Base-by-base conservation (phyloP, 1,140 invertebrate species). In the Lordiphosa collinella region DNA sequence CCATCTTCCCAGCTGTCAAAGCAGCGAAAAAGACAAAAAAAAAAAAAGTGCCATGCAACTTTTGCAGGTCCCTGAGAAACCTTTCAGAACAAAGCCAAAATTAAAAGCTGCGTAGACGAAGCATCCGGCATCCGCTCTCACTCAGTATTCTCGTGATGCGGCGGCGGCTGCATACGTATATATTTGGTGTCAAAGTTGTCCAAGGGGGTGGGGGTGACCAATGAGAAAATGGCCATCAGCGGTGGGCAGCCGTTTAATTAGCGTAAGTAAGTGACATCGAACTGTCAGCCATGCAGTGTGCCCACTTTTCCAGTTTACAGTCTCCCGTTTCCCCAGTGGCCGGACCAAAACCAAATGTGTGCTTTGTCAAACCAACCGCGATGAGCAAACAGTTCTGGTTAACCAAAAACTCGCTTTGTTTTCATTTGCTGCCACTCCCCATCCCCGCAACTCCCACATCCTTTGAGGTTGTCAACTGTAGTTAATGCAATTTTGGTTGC, bases 201-300 rank as follows among this genome's bases (percentile, higher is more conserved):
- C 63, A 63, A 59, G 61, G 22, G 22, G 22, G 22, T 0, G 22
- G 32, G 41, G 53, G 41, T 44, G 22, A 44, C 41, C 41, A 44
- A 13, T 11, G 41, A 25, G 41, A 44, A 44, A 44, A 44, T 44
- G 41, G 41, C 41, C 29, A 44, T 44, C 41, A 44, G 31, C 64
- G 48, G 37, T 50, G 55, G 37, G n/a, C 37, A 29, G 66, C 14
- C 72, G 67, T 68, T 82, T 82, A 82, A 82, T 82, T 82, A 82
- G 76, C 78, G 76, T 76, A 76, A 84, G 76, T 82, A 82, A 76
- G 66, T 82, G 78, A 68, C 66, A 78, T 47, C 67, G 34, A 61
- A 65, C 65, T 72, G 64, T 52, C 64, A 51, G 38, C 25, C 62
- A 62, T 22, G 11, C 25, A n/a, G 29, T 14, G 35, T 32, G 34